These are phyloP conservation scores for Carduelis carduelis DNA, from an alignment of 2,797 vertebrate species.

Conservation along the genomic window DNA sequence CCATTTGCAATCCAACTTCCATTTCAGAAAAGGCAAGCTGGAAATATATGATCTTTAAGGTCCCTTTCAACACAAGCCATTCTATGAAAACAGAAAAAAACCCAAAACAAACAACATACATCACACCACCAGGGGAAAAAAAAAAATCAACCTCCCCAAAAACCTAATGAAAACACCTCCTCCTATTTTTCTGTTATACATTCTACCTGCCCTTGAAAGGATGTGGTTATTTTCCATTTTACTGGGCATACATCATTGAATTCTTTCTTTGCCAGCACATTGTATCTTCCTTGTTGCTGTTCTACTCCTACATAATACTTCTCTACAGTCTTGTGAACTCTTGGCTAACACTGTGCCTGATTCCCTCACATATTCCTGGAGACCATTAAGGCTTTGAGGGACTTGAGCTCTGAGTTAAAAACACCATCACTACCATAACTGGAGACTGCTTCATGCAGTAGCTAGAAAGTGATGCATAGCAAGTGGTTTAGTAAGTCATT, in stretches of 20 bases:
- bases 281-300: background rate
- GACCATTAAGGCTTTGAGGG: background rate
- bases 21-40: background rate
- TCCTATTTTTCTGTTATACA: background rate
- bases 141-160: rapidly evolving
- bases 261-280: background rate
- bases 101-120: background rate
- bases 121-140: background rate
- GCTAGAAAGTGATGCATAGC: background rate
- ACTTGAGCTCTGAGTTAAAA: background rate
- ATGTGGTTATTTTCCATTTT: background rate
- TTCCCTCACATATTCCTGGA: background rate
- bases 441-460: background rate
- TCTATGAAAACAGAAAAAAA: background rate
- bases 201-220: background rate
- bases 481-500: background rate
- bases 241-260: background rate
- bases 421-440: background rate
- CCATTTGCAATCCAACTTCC: background rate
- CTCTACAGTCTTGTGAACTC: background rate
- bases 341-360: background rate
- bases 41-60: background rate
- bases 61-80: background rate
- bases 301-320: background rate
- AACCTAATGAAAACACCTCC: rapidly evolving